Base-by-base conservation (phyloP, 2,113 vertebrate genomes). In the Carassius auratus region DNA sequence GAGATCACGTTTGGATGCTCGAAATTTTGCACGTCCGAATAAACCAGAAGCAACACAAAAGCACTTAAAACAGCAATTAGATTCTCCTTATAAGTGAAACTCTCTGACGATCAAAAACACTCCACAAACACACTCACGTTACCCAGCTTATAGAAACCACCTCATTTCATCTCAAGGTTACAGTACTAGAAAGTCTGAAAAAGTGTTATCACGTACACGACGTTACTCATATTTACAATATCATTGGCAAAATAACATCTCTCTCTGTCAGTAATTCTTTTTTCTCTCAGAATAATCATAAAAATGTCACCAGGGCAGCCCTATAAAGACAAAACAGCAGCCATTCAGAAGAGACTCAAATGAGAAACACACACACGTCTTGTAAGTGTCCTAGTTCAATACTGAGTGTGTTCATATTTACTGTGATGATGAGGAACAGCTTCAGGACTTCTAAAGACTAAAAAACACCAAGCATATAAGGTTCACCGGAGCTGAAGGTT, bases 211-310 rank as follows among this genome's bases (percentile, higher is more conserved):
- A 84, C 81, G 69, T 45, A 26, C 64, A 61, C 42, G 3, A 61
- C n/a, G 45, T 36, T n/a, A 52, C 78, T 64, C 14, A 12, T 83
- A 85, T 83, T 79, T 85, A 88, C 79, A 85, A 62, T 59, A 83
- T 68, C 45, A 71, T 88, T 78, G 77, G 84, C 84, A 79, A 86
- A 85, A 83, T 83, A 78, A 74, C 57, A 88, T 68, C 73, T 66
- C 68, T 19, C 36, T 84, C 76, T 81, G 10, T 74, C 33, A 59
- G 8, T 8, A 57, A 59, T 30, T 23, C 21, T 19, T 69, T 69
- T 14, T 14, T 57, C 59, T 66, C 50, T 42, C 33, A 55, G 21
- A 76, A 68, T 73, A 66, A 15, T 84, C 71, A 15, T 30, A 84
- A 50, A 33, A 77, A 62, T 7, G 13, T 69, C 68, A 83, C 36